Base-by-base conservation (phyloP, 92 coral and sea anemone genomes). In the Pocillopora meandrina region DNA sequence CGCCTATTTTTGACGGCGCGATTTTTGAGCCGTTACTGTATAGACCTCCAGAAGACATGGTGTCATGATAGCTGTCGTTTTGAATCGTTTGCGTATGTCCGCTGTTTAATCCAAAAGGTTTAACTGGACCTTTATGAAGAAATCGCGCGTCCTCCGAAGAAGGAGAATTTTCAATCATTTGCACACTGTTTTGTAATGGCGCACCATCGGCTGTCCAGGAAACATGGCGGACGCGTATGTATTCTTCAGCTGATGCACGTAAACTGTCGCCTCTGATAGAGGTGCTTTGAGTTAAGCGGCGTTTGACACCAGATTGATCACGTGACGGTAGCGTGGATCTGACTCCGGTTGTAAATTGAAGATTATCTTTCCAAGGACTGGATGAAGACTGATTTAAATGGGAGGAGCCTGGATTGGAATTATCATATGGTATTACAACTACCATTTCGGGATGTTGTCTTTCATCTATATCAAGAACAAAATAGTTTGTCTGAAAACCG, bases 401-500 rank as follows among this genome's bases (percentile, higher is more conserved):
- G 9, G 59, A 20, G 23, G 69, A 9, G 18, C 69, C 66, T 76
- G 80, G 80, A 26, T 81, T 75, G 49, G 23, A 10, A 42, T 15
- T 58, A 12, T 81, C 78, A 15, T 34, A 42, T 35, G 77, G 60
- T 19, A 81, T 35, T 33, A 52, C 42, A 8, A 70, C 59, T 26
- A 61, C 49, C 77, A 71, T 81, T 59, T 81, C 77, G 71, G 85
- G 23, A 20, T 81, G 70, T 6, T 81, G 85, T 71, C 76, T 71
- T 19, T 3, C 47, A 20, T 60, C 85, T 81, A 56, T n/a, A 71
- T 34, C 8, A n/a, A 81, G 59, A 26, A 18, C 19, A 7, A 69
- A 18, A 10, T 10, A 19, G 57, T 14, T 23, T 18, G 16, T 10
- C 35, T 20, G 10, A 20, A 1, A 10, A 23, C 21, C 8, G 70